phyloP scores from a whole-genome alignment of 2,888 invertebrate species.

The Autographa pulchrina region DNA sequence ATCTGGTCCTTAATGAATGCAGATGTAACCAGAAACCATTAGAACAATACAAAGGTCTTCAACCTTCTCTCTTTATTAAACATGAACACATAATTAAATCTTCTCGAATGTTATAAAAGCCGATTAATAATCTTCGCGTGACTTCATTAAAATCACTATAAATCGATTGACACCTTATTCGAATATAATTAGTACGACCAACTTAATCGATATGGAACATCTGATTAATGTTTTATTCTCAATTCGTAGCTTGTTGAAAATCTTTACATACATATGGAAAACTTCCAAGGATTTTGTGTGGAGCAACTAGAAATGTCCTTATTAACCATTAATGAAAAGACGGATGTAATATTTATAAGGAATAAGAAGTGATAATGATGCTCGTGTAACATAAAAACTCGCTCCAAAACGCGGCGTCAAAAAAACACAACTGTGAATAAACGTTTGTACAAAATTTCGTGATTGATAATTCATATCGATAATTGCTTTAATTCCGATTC shows the following conservation, averaged over 20 bases:
- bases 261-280: constrained; percentile 3
- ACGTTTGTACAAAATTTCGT: constrained; percentile 31
- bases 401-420: constrained; percentile 20
- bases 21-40: constrained; percentile 41
- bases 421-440: constrained; percentile 31
- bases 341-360: constrained; percentile 7
- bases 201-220: constrained; percentile 47
- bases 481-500: constrained; percentile 76
- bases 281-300: constrained; percentile 17
- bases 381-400: background rate
- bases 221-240: constrained; percentile 24
- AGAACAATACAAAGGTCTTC: constrained; percentile 44
- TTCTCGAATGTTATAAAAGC: constrained; percentile 49
- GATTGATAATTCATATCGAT: constrained; percentile 64
- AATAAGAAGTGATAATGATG: background rate
- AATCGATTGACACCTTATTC: constrained; percentile 59
- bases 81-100: constrained; percentile 60
- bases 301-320: constrained; percentile 15
- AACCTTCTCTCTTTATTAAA: constrained; percentile 57
- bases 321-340: background rate
- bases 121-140: constrained; percentile 61
- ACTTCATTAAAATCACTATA: constrained; percentile 58
- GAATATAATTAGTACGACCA: constrained; percentile 48
- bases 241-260: constrained; percentile 24
- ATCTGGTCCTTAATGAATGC: constrained; percentile 14